Evolutionary conservation across 2,113 vertebrate genomes (phyloP), one percentile per base, ranked within the genome.

Genomic region (Gadus chalcogrammus): DNA sequence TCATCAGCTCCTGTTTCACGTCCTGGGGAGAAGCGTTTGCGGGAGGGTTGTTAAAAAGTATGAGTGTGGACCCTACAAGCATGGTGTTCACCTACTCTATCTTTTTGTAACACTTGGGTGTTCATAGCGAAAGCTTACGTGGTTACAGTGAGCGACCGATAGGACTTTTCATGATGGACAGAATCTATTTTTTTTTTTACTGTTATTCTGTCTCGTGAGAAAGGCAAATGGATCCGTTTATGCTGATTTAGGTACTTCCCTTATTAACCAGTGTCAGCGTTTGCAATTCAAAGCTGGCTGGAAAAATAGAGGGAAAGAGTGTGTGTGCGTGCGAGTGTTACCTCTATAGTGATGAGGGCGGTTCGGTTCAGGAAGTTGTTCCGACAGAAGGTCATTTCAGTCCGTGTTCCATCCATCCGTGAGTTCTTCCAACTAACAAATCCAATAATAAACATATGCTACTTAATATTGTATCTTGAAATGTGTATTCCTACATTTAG

Each of bases 321-420:
- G 27, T 35, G 56, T 15, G 27, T 75, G 18, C 11, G 48, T 35
- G 20, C 38, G 17, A 17, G 28, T 18, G n/a, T 78, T 88, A 98
- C 96, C 95, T 98, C 94, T 60, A 99, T 93, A 53, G 95, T 98
- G 67, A 97, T 84, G 7, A 98, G 90, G 38, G 97, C 93, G 0
- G 95, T 97, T 55, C 95, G 93, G 31, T 93, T 99, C 20, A 99
- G 92, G 75, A 98, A 99, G 85, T 97, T 89, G 68, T 91, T 95
- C 82, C 94, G 93, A 74, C 97, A 99, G 0, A 93, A 99, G 1
- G 84, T 82, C 80, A 93, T 91, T 87, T 98, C 97, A 65, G 91
- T 80, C 82, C 90, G 92, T 61, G 75, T 92, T 0, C 96, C 94
- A 28, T 98, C 95, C 5, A 79, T 79, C 65, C 84, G 88, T 3